Evolutionary conservation across 1,140 invertebrate genomes (phyloP), one percentile per base, ranked within the genome.

Genomic region (Listronotus bonariensis): DNA sequence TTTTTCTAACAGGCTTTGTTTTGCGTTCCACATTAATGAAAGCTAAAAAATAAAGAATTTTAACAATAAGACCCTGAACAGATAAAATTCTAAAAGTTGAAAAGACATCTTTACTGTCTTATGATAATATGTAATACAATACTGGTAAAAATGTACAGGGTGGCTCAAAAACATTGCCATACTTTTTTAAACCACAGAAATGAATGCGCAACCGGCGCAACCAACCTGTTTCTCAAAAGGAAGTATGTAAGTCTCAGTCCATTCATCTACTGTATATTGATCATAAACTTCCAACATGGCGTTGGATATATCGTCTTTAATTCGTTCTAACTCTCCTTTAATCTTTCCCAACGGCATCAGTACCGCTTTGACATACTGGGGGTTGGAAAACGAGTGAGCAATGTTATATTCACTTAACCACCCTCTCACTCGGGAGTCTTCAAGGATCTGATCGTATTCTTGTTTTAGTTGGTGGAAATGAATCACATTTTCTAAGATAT

Each of bases 371-470:
- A 73, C 63, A 40, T 68, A 55, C 81, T 18, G 89, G 78, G 68
- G 87, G 82, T 0, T 90, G 86, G 68, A 85, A 87, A 11, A 92
- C 66, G 86, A 87, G 68, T 89, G 85, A 10, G 87, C 82, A 4
- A 91, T 80, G 74, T 92, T 92, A 72, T 92, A 93, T 8, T 87
- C 83, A 10, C 88, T 91, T 67, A 92, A 78, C 91, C 91, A 94
- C 14, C 88, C 82, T 60, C 79, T 79, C 3, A 71, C 63, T 43
- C 55, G 17, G 6, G 71, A 68, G 60, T 71, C 68, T 42, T 70
- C 68, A 5, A 70, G 20, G 18, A 74, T 62, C 10, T 58, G 52
- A n/a, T 69, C 54, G 48, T 64, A 72, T 18, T 73, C 71, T 61
- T 73, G 71, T 34, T 67, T 61, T 9, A 74, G 53, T 41, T 70